Percentiles rank a stretch among this genome's conserved stretches.
These are phyloP conservation scores for Antheraea pernyi DNA, from an alignment of 1,140 invertebrate genomes.

Conservation along the genomic window DNA sequence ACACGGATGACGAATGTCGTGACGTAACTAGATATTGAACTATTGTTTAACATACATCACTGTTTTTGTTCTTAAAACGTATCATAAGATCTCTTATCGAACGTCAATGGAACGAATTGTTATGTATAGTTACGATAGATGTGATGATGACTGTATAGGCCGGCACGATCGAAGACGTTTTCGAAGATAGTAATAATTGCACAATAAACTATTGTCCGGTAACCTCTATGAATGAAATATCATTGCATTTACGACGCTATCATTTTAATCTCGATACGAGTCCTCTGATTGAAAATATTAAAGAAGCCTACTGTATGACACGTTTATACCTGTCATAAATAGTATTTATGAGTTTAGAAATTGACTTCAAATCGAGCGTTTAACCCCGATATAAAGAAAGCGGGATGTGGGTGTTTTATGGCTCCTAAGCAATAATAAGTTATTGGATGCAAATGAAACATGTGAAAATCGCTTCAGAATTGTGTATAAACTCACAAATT, in stretches of 20 bases:
- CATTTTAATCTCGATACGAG: constrained; percentile 23
- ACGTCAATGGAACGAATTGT: constrained; percentile 17
- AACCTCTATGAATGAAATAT: constrained; percentile 59
- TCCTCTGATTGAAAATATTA: constrained; percentile 43
- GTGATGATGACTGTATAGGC: constrained; percentile 25
- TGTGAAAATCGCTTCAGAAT: constrained; percentile 5
- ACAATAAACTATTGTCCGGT: constrained; percentile 68
- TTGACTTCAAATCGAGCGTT: constrained; percentile 31
- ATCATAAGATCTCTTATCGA: constrained; percentile 8
- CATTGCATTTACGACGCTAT: constrained; percentile 49
- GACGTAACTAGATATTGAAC: constrained; percentile 36
- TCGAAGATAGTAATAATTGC: constrained; percentile 60
- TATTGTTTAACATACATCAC: constrained; percentile 5
- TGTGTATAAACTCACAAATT: not conserved
- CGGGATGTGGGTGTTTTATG: constrained; percentile 29
- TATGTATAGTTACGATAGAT: constrained; percentile 1
- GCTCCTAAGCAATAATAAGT: constrained; percentile 29
- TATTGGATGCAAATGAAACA: constrained; percentile 18
- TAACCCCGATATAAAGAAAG: constrained; percentile 33
- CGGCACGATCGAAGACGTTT: constrained; percentile 28
- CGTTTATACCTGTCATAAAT: constrained; percentile 44
- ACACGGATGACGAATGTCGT: constrained; percentile 52
- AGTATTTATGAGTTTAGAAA: constrained; percentile 45
- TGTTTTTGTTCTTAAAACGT: constrained; percentile 2
- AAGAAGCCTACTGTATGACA: constrained; percentile 18